A percentile compares a stretch with the other conserved stretches of the same genome.
These are phyloP conservation scores for Coelopa frigida DNA, from an alignment of 1,140 invertebrate genomes.

Conservation along the genomic window DNA sequence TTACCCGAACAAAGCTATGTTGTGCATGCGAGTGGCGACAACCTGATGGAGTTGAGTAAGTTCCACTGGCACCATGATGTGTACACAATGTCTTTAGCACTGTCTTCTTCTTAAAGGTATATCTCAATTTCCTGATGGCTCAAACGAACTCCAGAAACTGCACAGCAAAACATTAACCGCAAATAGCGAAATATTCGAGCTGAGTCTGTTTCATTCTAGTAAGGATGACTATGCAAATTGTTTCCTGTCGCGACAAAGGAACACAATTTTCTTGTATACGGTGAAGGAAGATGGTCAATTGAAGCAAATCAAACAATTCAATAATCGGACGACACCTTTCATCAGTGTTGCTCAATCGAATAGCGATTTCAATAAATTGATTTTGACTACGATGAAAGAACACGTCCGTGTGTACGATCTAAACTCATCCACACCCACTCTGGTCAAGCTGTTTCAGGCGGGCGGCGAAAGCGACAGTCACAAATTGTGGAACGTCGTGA, in stretches of 20 bases:
- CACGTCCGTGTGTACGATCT: slow-evolving; percentile 12
- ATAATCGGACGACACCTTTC: slow-evolving; percentile 10
- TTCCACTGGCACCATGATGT: too few relatives aligned
- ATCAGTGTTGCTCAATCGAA: slow-evolving; percentile 14
- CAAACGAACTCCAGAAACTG: background rate
- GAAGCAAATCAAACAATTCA: slow-evolving; percentile 10
- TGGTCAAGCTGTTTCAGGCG: slow-evolving; percentile 1
- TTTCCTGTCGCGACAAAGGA: slow-evolving; percentile 6
- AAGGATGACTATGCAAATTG: slow-evolving; percentile 3
- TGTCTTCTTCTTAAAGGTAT: background rate
- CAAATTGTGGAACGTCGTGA: slow-evolving; percentile 11
- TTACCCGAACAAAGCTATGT: slow-evolving; percentile 2
- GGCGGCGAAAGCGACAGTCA: background rate
- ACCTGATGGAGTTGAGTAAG: slow-evolving; percentile 8
- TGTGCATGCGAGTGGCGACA: slow-evolving; percentile 5
- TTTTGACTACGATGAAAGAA: slow-evolving; percentile 14
- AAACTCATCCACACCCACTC: background rate
- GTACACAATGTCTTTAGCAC: background rate
- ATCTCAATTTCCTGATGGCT: background rate
- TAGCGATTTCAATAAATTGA: slow-evolving; percentile 2
- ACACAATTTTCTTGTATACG: background rate
- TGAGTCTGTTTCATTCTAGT: background rate
- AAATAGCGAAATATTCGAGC: slow-evolving; percentile 13
- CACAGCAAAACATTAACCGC: background rate
- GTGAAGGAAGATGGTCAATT: background rate